Base-by-base conservation (phyloP, 2,113 vertebrate genomes). In the Elaphurus davidianus region DNA sequence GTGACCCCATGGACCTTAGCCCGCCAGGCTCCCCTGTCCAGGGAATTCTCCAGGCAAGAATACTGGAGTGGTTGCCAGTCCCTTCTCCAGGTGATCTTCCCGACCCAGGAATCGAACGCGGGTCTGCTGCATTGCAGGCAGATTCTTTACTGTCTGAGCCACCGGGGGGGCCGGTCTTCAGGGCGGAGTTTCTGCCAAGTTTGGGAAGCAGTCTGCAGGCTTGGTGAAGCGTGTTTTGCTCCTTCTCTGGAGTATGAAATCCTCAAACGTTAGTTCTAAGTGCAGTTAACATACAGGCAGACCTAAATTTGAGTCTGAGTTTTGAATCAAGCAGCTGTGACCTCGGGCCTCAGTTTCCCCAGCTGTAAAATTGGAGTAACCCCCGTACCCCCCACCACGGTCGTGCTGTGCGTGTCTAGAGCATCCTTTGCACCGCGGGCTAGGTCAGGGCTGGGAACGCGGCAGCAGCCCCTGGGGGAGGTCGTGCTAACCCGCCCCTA, bases 391-490 rank as follows among this genome's bases (percentile, higher is more conserved):
- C 25, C 13, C 64, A 28, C 50, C 79, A 17, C 9, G 25, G 36
- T 17, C 33, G n/a, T 7, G 52, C 45, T n/a, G 76, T 74, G 30
- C 30, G 33, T 40, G 33, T 36, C 14, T 36, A 74, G 62, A 90
- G 90, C 50, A 94, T 84, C 33, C 79, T 88, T 3, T 40, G 64
- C 55, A 76, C 55, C 28, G 59, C 84, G 21, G 52, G 33, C 81
- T 55, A 36, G 33, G 81, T n/a, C 52, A 55, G n/a, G 25, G 30
- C 88, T 50, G 67, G 90, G 36, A 97, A 98, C 67, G 98, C n/a
- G 67, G 10, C 99, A 30, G 99, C 99, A 2, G 99, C 98, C 6
- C 30, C 23, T 8, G 99, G 97, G 97, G 91, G 99, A 99, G 88
- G 99, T 99, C 13, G 99, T 6, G 36, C 95, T 95, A 82, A 97